Conservation (phyloP, 2,113 vertebrate genomes). For the Hemiprocne comata region DNA sequence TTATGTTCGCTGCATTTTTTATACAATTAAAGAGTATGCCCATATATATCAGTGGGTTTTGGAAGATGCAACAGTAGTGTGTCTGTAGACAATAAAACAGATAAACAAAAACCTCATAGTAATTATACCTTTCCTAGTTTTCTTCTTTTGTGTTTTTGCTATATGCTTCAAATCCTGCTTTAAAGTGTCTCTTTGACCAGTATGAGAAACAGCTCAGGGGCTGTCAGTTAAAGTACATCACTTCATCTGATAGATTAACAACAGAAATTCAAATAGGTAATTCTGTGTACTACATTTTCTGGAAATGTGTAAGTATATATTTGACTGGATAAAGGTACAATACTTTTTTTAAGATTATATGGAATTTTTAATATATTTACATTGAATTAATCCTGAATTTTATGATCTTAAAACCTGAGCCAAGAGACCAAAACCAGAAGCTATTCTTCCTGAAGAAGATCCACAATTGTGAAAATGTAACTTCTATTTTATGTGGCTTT, state of each 20-base stretch:
- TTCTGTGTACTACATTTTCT: background rate
- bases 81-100: background rate
- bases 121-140: background rate
- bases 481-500: background rate
- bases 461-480: background rate
- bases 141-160: background rate
- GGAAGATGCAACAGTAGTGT: background rate
- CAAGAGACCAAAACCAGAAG: background rate
- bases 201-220: background rate
- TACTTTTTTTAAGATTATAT: background rate
- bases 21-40: background rate
- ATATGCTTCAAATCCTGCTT: background rate
- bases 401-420: background rate
- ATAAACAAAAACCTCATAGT: rapidly evolving
- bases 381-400: background rate
- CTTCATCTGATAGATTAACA: background rate
- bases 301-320: background rate
- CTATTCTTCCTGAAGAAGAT: background rate
- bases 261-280: background rate
- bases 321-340: background rate
- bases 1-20: background rate
- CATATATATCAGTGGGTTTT: background rate
- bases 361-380: background rate
- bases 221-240: background rate
- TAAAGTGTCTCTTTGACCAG: background rate